Base-by-base conservation (phyloP, 1,140 invertebrate species). In the Drosophila gunungcola region DNA sequence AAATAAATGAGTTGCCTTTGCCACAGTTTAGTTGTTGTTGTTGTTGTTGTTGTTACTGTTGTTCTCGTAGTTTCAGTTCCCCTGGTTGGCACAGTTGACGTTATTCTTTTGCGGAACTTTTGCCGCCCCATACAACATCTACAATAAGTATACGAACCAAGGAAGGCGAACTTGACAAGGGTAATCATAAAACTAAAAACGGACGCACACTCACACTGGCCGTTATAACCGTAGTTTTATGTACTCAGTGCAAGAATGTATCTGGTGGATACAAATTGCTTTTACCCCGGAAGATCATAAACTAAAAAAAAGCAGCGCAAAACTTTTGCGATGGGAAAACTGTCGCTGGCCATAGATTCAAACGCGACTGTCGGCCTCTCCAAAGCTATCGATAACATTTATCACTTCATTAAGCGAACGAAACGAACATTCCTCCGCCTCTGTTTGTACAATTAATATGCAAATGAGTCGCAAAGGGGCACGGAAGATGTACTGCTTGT, bases 361-460 rank as follows among this genome's bases (percentile, higher is more conserved):
- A 70, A 27, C 21, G 39, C 72, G 53, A 75, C 67, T 68, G 64
- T 29, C 63, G 73, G 74, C 21, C 38, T n/a, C 60, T 65, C 60
- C 43, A 49, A 75, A 69, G 56, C 41, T 61, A 60, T 77, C 45
- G 73, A 77, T 77, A 69, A 69, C 75, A 86, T 86, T 88, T 88
- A 88, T 88, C 83, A 89, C 83, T 86, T 86, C 83, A 86, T 86
- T 88, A 86, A 63, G 62, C 49, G 64, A 25, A 38, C 29, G 49
- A 27, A 54, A 38, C 64, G 46, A 68, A 36, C 54, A 64, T 70
- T 78, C 43, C 39, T 49, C 63, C 74, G 49, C 79, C 79, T 84
- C 76, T 78, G 72, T 80, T 78, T 89, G 80, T 78, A 91, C 88
- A 88, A 91, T 91, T 91, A 91, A 91, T 91, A 91, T 91, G 88